Evolutionary conservation across 2,888 invertebrate genomes (phyloP).

Genomic region (Hesperia comma): DNA sequence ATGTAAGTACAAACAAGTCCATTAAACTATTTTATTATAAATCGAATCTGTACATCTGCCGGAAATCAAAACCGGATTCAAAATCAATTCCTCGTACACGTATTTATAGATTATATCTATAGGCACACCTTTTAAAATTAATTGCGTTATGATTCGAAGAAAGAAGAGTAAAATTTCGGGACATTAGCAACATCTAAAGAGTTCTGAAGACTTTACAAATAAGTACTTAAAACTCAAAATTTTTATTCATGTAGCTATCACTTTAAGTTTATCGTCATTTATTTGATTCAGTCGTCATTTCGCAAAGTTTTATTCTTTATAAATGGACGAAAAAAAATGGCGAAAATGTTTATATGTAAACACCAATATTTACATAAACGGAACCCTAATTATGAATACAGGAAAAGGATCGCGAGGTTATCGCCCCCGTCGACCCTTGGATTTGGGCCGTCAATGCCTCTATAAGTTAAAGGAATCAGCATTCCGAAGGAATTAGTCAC

Average conservation of each 20-base stretch:
- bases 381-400: constrained; percentile 28
- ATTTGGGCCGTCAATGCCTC: constrained; percentile 36
- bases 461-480: constrained; percentile 8
- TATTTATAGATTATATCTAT: not conserved
- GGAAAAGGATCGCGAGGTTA: constrained; percentile 43
- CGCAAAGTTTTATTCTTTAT: no score
- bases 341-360: no score
- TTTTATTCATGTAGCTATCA: no score
- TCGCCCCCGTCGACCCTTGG: constrained; percentile 37
- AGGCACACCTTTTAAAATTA: not conserved
- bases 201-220: no score
- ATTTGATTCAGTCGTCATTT: no score
- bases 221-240: no score
- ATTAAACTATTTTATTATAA: not conserved
- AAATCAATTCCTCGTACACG: not conserved
- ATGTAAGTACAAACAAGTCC: no score
- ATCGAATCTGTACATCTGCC: constrained; percentile 1
- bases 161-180: no score
- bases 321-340: no score
- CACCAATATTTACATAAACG: not conserved
- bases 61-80: not conserved
- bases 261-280: no score
- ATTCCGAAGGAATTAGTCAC: constrained; percentile 18
- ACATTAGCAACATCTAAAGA: no score
- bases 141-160: not conserved